A percentile compares a stretch with the other conserved stretches of the same genome.
Conservation (phyloP, 2,888 invertebrate genomes). For the Tenthredo distinguenda region DNA sequence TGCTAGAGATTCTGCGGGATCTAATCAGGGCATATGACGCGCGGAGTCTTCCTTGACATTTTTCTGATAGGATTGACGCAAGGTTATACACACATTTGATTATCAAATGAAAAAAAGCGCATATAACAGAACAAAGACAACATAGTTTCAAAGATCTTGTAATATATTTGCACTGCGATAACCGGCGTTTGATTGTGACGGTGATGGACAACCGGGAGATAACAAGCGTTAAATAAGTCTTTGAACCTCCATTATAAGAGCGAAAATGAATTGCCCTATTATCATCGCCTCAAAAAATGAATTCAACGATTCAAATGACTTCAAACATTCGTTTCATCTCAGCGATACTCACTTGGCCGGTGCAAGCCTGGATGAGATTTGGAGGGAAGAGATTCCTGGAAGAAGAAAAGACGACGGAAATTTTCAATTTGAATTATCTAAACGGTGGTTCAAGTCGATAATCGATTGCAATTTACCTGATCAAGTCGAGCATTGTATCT, state of each 20-base stretch:
- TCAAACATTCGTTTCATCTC: neutral
- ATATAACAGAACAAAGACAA: neutral
- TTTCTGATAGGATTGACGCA: neutral
- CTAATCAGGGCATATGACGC: conserved; percentile 8
- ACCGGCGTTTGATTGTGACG: conserved; percentile 31
- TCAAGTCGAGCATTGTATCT: conserved; percentile 86
- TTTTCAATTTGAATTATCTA: conserved; percentile 9
- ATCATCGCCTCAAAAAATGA: neutral
- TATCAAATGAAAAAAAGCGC: neutral
- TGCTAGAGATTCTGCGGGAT: neutral
- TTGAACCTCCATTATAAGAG: neutral
- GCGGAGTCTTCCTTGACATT: neutral
- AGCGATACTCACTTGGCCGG: conserved; percentile 79
- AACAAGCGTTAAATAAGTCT: neutral
- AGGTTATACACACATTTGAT: neutral
- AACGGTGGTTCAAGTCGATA: neutral
- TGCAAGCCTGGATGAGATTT: conserved; percentile 83
- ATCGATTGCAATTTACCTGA: conserved; percentile 79
- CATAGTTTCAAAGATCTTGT: conserved; percentile 13
- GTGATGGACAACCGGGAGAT: conserved; percentile 1
- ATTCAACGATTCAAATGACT: neutral
- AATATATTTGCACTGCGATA: conserved; percentile 26
- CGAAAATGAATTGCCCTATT: neutral
- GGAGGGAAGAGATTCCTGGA: conserved; percentile 85
- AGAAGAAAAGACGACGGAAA: conserved; percentile 57